Conservation (phyloP, 2,797 vertebrate species). For the Trematomus bernacchii region DNA sequence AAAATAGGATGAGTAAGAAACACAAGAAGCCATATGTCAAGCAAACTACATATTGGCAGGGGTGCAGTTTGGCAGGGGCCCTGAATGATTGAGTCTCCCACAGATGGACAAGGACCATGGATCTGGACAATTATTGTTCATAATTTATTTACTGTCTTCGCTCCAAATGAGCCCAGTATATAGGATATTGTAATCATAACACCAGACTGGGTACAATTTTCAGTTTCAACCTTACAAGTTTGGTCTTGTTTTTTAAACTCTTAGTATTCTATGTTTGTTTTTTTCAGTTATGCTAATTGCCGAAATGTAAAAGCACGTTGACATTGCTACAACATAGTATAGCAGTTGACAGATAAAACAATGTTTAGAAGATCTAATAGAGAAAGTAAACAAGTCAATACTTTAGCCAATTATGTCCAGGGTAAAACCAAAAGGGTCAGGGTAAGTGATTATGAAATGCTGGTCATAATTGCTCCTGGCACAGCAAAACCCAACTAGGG, state of each 20-base stretch:
- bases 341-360: background rate
- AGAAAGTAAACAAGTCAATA: background rate
- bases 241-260: too few species aligned
- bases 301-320: background rate
- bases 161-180: constrained; percentile 1
- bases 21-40: constrained; percentile 13
- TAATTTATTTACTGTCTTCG: constrained; percentile 25
- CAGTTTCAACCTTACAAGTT: background rate
- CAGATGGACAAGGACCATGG: background rate
- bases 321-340: background rate
- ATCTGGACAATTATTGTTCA: constrained; percentile 28
- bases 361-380: constrained; percentile 1
- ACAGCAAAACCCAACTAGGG: too few species aligned
- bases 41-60: constrained; percentile 1
- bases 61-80: background rate
- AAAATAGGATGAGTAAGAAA: constrained; percentile 7
- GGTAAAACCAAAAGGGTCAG: background rate
- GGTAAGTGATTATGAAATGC: background rate
- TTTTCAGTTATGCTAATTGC: background rate
- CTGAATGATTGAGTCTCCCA: constrained; percentile 17
- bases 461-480: background rate
- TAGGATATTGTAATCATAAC: background rate
- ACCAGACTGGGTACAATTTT: background rate
- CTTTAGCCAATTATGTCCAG: background rate
- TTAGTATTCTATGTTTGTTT: too few species aligned